Conservation (phyloP, 2,113 vertebrate species). For the Pontoporia blainvillei region DNA sequence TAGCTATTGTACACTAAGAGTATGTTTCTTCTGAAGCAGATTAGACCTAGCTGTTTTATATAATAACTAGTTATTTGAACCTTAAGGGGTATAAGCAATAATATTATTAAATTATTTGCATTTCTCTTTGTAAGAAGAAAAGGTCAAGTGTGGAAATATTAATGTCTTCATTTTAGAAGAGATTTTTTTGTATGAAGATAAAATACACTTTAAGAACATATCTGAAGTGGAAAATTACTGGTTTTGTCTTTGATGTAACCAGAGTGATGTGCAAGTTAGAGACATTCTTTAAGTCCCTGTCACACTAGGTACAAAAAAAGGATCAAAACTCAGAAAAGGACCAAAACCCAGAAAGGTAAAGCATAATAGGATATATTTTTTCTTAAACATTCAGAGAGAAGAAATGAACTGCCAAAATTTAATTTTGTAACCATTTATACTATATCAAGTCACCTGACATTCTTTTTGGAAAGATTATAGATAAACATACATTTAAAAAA, state of each 20-base stretch:
- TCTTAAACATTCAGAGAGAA: background rate
- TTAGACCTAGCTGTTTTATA: conserved; percentile 60
- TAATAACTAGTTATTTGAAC: conserved; percentile 61
- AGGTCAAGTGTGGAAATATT: conserved; percentile 60
- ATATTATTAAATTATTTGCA: conserved; percentile 59
- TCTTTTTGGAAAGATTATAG: background rate
- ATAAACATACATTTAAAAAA: background rate
- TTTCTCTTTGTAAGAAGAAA: conserved; percentile 47
- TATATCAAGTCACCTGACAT: background rate
- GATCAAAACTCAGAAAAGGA: background rate
- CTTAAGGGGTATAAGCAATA: conserved; percentile 60
- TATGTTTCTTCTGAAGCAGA: conserved; percentile 68
- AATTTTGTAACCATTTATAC: conserved; percentile 68
- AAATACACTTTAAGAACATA: background rate
- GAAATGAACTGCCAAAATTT: conserved; percentile 20
- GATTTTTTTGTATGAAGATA: background rate
- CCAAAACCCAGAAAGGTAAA: background rate
- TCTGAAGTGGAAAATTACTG: background rate
- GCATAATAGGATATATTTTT: background rate
- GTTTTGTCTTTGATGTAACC: background rate
- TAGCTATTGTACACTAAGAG: conserved; percentile 67
- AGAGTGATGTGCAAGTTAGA: background rate
- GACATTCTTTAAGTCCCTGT: background rate
- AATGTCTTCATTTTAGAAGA: conserved; percentile 45
- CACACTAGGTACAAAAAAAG: background rate